phyloP scores from a whole-genome alignment of 1,140 invertebrate species.

The Monomorium pharaonis region DNA sequence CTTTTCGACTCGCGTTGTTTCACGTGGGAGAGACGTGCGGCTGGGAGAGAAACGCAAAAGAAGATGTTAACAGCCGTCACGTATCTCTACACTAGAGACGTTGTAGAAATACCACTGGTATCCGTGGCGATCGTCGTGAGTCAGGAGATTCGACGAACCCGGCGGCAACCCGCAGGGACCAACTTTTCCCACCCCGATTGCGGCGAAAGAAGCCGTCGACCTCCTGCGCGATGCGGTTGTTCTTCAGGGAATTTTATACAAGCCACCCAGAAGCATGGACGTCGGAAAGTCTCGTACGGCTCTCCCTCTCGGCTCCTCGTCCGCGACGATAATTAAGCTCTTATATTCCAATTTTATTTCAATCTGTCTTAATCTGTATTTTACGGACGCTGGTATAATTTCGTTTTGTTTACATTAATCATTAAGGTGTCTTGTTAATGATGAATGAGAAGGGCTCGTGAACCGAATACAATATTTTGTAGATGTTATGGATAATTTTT shows the following conservation, averaged over 20 bases:
- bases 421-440: constrained; percentile 1
- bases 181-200: constrained; percentile 48
- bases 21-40: constrained; percentile 54
- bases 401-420: no score
- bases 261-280: constrained; percentile 50
- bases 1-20: constrained; percentile 64
- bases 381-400: background rate
- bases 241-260: constrained; percentile 43
- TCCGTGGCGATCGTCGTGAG: constrained; percentile 46
- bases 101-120: constrained; percentile 56
- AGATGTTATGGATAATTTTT: background rate
- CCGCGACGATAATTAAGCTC: constrained; percentile 32
- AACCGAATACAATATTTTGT: background rate
- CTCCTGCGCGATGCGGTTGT: background rate
- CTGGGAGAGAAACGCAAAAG: constrained; percentile 40
- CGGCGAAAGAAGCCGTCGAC: constrained; percentile 25
- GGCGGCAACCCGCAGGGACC: constrained; percentile 17
- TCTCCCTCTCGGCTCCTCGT: background rate
- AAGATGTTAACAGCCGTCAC: constrained; percentile 64
- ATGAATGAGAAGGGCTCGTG: no score
- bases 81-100: constrained; percentile 62
- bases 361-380: constrained; percentile 25
- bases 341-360: constrained; percentile 36
- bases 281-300: background rate
- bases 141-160: constrained; percentile 9